These are phyloP conservation scores for Chymomyza procnemis DNA, from an alignment of 2,888 invertebrate species.

Conservation along the genomic window DNA sequence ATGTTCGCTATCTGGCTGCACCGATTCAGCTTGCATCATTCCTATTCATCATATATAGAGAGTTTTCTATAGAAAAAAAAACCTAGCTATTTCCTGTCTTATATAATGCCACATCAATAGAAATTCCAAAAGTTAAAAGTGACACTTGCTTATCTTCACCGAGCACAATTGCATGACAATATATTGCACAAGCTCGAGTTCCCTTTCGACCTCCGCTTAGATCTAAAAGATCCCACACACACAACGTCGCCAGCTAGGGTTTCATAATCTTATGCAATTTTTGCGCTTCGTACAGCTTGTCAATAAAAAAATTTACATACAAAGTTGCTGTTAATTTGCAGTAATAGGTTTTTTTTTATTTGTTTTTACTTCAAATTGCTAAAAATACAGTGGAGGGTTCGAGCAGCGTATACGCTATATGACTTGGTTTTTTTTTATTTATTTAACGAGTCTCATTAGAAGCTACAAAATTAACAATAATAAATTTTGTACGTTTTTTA, in stretches of 20 bases:
- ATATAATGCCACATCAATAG: neutral
- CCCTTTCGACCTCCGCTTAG: neutral
- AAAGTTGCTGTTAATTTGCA: conserved; percentile 22
- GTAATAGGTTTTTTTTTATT: conserved; percentile 17
- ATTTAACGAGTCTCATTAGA: conserved; percentile 39
- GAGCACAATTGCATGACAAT: neutral
- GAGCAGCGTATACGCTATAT: too few relatives aligned
- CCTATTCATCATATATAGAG: neutral
- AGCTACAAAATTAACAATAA: conserved; percentile 52
- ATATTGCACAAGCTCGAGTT: neutral
- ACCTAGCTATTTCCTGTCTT: neutral
- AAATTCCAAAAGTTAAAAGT: neutral
- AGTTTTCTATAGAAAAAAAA: neutral
- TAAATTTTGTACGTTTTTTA: conserved; percentile 1
- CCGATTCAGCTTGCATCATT: neutral
- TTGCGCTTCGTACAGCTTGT: neutral
- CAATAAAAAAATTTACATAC: conserved; percentile 5
- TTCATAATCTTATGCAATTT: neutral
- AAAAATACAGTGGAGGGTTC: too few relatives aligned
- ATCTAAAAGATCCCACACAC: neutral
- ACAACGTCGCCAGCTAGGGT: neutral
- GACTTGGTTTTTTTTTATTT: neutral
- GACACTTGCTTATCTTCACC: neutral
- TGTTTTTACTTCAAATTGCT: conserved; percentile 13
- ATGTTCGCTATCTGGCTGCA: too few relatives aligned